Conservation (phyloP, 1,140 invertebrate species). For the Acromyrmex charruanus region DNA sequence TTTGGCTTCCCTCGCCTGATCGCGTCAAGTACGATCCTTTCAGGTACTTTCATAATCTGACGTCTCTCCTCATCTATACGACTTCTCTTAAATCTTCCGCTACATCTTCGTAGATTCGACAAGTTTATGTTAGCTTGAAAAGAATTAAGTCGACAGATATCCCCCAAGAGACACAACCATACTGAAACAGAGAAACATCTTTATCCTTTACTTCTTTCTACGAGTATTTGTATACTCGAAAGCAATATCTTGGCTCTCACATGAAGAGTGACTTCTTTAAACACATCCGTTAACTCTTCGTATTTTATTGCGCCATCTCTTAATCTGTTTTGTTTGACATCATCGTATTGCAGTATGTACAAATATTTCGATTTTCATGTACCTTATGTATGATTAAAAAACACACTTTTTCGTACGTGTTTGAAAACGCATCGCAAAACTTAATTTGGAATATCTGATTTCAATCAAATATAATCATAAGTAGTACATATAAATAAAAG, state of each 20-base stretch:
- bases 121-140: conserved; percentile 35
- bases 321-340: conserved; percentile 14
- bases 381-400: background rate
- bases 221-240: background rate
- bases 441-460: background rate
- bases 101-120: conserved; percentile 22
- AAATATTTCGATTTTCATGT: conserved; percentile 34
- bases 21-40: conserved; percentile 34
- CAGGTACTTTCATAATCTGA: conserved; percentile 8
- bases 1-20: conserved; percentile 28
- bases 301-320: conserved; percentile 19
- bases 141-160: conserved; percentile 52
- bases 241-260: conserved; percentile 50
- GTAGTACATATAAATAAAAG: background rate
- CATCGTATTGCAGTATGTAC: background rate
- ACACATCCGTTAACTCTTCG: conserved; percentile 49
- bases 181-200: conserved; percentile 33
- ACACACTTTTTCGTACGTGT: background rate
- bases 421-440: background rate
- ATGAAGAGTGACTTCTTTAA: conserved; percentile 50
- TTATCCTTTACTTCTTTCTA: conserved; percentile 25
- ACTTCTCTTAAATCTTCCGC: conserved; percentile 21
- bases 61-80: conserved; percentile 26
- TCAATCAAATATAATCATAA: background rate
- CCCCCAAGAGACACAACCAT: conserved; percentile 20